Conservation (phyloP, 2,113 vertebrate species). For the Isichthys henryi region DNA sequence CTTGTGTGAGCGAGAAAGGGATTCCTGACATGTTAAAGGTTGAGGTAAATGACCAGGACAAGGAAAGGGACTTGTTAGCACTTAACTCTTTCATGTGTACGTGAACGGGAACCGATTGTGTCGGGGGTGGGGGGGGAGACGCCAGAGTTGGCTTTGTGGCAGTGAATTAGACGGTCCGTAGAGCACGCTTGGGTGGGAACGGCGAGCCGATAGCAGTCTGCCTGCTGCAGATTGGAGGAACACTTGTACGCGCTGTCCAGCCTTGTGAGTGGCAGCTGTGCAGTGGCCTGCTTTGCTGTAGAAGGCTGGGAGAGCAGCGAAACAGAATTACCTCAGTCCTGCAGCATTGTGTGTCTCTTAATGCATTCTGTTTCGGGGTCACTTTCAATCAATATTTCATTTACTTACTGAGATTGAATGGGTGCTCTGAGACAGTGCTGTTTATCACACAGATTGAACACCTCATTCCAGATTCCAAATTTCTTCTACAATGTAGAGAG, state of each 20-base stretch:
- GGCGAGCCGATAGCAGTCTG: conserved; percentile 56
- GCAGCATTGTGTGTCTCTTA: conserved; percentile 81
- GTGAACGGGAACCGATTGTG: not conserved
- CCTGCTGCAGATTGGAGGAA: conserved; percentile 46
- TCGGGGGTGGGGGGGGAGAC: conserved; percentile 5
- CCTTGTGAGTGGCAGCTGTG: conserved; percentile 68
- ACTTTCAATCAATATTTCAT: conserved; percentile 91
- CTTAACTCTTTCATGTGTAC: not conserved
- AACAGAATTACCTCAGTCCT: conserved; percentile 78
- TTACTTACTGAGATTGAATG: conserved; percentile 89
- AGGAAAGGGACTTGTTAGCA: not conserved
- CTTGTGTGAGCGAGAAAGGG: not conserved
- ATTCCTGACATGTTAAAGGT: not conserved
- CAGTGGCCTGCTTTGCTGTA: conserved; percentile 74
- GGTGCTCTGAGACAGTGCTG: conserved; percentile 80
- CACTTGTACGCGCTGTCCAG: conserved; percentile 61
- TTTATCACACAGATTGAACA: conserved; percentile 83
- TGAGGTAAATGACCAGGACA: not conserved
- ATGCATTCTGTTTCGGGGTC: conserved; percentile 89
- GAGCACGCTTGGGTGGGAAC: conserved; percentile 62
- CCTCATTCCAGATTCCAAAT: conserved; percentile 72
- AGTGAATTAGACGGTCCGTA: conserved; percentile 61
- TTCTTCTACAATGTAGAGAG: conserved; percentile 69
- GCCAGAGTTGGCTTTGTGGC: not conserved
- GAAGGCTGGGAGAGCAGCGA: conserved; percentile 73